A percentile compares a stretch with the other conserved stretches of the same genome.
Evolutionary conservation across 1,140 invertebrate species (phyloP).

Genomic region (Lucilia cuprina): DNA sequence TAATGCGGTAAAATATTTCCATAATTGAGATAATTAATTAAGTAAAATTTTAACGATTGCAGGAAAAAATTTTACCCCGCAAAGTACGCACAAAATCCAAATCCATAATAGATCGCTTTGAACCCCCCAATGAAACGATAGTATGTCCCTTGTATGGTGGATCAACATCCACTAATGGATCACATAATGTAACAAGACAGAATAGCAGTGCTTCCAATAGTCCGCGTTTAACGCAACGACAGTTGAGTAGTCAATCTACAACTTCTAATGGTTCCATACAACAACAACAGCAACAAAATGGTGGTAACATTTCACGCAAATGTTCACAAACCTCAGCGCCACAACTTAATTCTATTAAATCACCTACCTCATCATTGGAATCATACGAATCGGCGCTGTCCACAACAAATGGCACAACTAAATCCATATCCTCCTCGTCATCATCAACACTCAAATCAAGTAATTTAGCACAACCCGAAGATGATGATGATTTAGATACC

Average conservation of each 20-base stretch:
- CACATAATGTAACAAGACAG: constrained; percentile 51
- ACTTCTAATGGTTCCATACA: constrained; percentile 39
- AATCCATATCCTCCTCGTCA: constrained; percentile 40
- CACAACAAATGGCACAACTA: neutral
- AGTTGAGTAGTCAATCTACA: constrained; percentile 48
- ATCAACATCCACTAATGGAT: constrained; percentile 42
- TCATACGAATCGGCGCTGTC: constrained; percentile 51
- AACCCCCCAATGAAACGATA: constrained; percentile 56
- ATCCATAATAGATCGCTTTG: constrained; percentile 69
- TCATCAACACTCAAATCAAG: constrained; percentile 50
- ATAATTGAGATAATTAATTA: too few species aligned
- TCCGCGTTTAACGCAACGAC: constrained; percentile 47
- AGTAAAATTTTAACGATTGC: neutral
- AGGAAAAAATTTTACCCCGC: constrained; percentile 77
- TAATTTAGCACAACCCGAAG: constrained; percentile 54
- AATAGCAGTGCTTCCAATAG: constrained; percentile 44
- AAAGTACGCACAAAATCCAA: constrained; percentile 78
- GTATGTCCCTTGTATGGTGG: constrained; percentile 51
- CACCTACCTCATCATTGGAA: constrained; percentile 45
- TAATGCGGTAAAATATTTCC: too few species aligned
- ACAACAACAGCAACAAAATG: constrained; percentile 40
- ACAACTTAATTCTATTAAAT: constrained; percentile 37
- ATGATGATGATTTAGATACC: constrained; percentile 45
- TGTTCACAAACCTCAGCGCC: constrained; percentile 48
- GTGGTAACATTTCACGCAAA: constrained; percentile 47